Percentiles rank a stretch among this genome's conserved stretches.
phyloP scores from a whole-genome alignment of 2,113 vertebrate species.

The Todiramphus chloris region DNA sequence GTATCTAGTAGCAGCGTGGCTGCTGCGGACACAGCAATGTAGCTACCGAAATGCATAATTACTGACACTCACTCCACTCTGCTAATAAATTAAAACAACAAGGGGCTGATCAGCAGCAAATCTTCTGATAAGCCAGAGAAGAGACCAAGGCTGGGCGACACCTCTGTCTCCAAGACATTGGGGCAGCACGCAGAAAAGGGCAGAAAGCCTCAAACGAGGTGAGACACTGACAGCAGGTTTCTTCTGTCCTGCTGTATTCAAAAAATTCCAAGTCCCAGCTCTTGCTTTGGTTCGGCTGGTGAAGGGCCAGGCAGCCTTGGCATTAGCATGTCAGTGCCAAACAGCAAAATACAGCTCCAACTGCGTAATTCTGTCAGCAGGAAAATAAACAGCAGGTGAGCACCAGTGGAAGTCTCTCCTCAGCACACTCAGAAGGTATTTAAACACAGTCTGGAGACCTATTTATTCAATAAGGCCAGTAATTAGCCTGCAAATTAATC shows the following conservation, averaged over 20 bases:
- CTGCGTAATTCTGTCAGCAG: background rate
- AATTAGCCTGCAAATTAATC: slow-evolving; percentile 51
- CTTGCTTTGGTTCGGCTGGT: background rate
- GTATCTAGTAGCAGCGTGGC: background rate
- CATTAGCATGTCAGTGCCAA: background rate
- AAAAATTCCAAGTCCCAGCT: background rate
- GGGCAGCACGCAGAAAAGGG: background rate
- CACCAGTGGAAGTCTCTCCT: background rate
- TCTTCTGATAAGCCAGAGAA: background rate
- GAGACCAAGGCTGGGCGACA: background rate
- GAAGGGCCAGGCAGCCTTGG: background rate
- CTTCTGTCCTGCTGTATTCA: background rate
- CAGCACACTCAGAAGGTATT: slow-evolving; percentile 6
- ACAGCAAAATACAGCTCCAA: background rate
- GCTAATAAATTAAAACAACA: background rate
- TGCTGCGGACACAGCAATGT: background rate
- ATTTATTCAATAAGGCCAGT: slow-evolving; percentile 14
- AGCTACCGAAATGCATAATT: background rate
- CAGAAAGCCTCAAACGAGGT: background rate
- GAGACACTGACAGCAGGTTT: rapidly evolving
- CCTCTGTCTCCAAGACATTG: background rate
- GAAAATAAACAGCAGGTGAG: slow-evolving; percentile 44
- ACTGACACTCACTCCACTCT: background rate
- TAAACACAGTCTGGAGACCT: slow-evolving; percentile 25
- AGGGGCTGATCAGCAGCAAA: background rate